A percentile compares a stretch with the other conserved stretches of the same genome.
These are phyloP conservation scores for Hapalemur alaotrensis DNA, from an alignment of 2,797 vertebrate genomes.

Conservation along the genomic window DNA sequence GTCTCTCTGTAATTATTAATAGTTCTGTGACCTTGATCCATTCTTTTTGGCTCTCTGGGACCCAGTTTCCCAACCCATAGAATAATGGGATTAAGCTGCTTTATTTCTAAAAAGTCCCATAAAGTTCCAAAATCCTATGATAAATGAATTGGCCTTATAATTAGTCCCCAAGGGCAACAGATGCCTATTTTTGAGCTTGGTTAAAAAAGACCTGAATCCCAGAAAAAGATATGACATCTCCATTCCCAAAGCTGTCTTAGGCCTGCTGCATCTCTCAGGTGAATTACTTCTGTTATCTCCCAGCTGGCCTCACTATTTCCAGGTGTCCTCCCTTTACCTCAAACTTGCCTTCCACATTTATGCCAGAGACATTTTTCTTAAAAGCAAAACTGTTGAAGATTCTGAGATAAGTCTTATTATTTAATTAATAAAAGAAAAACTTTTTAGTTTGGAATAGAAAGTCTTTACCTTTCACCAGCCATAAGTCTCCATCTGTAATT, in stretches of 20 bases:
- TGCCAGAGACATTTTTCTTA: neutral
- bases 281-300: neutral
- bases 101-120: neutral
- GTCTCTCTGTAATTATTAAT: neutral
- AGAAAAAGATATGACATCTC: neutral
- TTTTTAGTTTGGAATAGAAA: neutral
- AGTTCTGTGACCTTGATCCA: neutral
- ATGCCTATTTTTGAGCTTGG: neutral
- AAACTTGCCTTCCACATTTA: neutral
- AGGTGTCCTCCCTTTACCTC: accelerated
- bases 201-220: neutral
- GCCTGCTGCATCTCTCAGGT: neutral
- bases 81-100: neutral
- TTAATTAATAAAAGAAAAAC: neutral
- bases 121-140: neutral
- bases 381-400: neutral
- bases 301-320: neutral
- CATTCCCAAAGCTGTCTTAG: neutral
- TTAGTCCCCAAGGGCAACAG: neutral
- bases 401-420: neutral
- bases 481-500: neutral
- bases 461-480: neutral
- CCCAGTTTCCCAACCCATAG: neutral
- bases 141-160: neutral
- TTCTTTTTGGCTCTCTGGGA: neutral